Percentiles rank a stretch among this genome's conserved stretches.
Conservation (phyloP, 2,888 invertebrate species). For the Scelioninae gen. 2 region DNA sequence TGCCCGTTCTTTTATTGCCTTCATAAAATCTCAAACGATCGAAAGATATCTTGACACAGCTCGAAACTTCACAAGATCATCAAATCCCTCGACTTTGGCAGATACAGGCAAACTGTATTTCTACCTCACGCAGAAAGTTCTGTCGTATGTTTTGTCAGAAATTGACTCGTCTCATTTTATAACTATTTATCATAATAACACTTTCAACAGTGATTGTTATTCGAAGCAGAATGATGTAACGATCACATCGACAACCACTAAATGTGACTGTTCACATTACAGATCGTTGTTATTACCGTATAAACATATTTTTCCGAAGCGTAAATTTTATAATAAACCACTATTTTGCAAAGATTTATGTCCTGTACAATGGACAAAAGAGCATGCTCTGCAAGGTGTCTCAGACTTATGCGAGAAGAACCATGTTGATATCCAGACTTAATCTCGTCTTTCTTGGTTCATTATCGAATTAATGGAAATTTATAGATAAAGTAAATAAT, state of each 20-base stretch:
- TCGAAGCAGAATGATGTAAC: slow-evolving; percentile 2
- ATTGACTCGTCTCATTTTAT: not conserved
- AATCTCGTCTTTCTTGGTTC: no score
- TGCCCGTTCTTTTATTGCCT: not conserved
- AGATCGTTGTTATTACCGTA: slow-evolving; percentile 9
- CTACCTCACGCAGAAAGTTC: slow-evolving; percentile 15
- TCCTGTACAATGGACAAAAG: slow-evolving; percentile 10
- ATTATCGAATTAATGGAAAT: no score
- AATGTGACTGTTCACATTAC: slow-evolving; percentile 10
- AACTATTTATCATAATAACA: not conserved
- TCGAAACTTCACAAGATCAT: not conserved
- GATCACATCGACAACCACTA: not conserved
- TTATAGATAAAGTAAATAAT: no score
- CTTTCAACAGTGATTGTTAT: slow-evolving; percentile 4
- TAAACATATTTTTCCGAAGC: slow-evolving; percentile 19
- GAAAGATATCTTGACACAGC: slow-evolving; percentile 1
- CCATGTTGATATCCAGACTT: no score
- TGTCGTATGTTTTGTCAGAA: slow-evolving; percentile 16
- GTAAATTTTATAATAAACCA: slow-evolving; percentile 4
- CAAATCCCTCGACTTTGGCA: not conserved
- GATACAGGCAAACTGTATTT: slow-evolving; percentile 2
- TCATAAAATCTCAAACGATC: slow-evolving; percentile 17
- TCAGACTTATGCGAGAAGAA: no score
- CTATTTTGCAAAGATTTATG: slow-evolving; percentile 10
- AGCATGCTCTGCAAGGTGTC: not conserved